Evolutionary conservation across 2,113 vertebrate genomes (phyloP).

Genomic region (Anguilla rostrata): DNA sequence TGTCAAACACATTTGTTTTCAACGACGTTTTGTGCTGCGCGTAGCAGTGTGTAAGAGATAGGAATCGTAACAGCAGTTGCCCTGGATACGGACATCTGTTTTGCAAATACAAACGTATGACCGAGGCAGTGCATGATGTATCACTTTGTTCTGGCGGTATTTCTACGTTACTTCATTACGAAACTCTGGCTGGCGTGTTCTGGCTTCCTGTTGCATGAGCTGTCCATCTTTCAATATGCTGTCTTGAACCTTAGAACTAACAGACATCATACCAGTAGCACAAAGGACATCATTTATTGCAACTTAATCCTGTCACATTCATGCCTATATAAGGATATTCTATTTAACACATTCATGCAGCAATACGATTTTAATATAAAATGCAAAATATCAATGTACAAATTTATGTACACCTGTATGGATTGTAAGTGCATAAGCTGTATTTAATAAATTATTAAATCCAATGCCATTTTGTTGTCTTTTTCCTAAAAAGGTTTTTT

Average conservation of each 20-base stretch:
- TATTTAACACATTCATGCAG: slow-evolving; percentile 53
- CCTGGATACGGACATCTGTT: neutral
- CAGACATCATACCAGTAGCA: slow-evolving; percentile 58
- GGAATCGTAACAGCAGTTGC: neutral
- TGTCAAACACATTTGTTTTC: neutral
- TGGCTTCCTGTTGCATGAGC: slow-evolving; percentile 30
- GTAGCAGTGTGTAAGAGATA: neutral
- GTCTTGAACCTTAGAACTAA: slow-evolving; percentile 49
- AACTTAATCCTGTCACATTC: slow-evolving; percentile 49
- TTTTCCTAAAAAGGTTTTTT: neutral
- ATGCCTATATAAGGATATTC: slow-evolving; percentile 36
- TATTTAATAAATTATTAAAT: slow-evolving; percentile 70
- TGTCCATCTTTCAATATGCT: slow-evolving; percentile 44
- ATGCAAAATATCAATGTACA: slow-evolving; percentile 45
- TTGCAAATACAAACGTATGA: slow-evolving; percentile 4
- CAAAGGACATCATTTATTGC: slow-evolving; percentile 51
- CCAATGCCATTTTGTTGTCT: slow-evolving; percentile 30
- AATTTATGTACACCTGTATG: slow-evolving; percentile 57
- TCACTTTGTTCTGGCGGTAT: slow-evolving; percentile 46
- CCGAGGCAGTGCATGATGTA: slow-evolving; percentile 41
- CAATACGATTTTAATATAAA: slow-evolving; percentile 65
- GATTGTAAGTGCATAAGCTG: slow-evolving; percentile 64
- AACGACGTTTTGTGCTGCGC: neutral
- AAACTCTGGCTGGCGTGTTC: slow-evolving; percentile 40
- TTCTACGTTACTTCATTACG: slow-evolving; percentile 41